Base-by-base conservation (phyloP, 2,888 invertebrate species). In the Watsonalla binaria region DNA sequence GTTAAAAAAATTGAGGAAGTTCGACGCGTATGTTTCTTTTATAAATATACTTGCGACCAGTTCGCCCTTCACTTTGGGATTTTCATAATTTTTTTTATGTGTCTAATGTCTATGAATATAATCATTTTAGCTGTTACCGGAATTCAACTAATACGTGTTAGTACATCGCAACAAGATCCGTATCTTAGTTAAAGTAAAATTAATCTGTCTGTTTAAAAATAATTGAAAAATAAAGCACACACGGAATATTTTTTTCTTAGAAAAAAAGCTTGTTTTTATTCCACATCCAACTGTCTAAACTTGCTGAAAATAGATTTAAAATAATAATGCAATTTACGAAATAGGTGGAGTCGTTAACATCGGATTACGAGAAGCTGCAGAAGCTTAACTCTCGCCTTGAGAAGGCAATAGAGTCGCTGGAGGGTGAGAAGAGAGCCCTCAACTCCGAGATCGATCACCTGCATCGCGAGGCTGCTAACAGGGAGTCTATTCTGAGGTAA, bases 311-410 rank as follows among this genome's bases (percentile, higher is more conserved):
- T 42, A 42, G 24, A 1, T 4, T 24, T 24, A 24, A 24, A 24
- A 24, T 24, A 24, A 24, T 24, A 24, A 45, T 45, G 66, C 92
- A 57, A 51, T 60, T 54, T 52, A 42, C n/a, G n/a, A 54, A 47
- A 8, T 47, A 90, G 95, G 92, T 95, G 66, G 96, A 97, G 71
- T 92, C 93, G 11, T 79, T 96, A 13, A 95, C 94, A 72, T 92
- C 91, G 1, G 96, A 97, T 72, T 95, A 95, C 66, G 96, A 96
- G 66, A 96, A 95, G 76, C 87, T 96, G 35, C 95, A 96, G 75
- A 94, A 96, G 75, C 88, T 92, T 46, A 94, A 94, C 77, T 90
- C 89, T 39, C 94, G 95, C 51, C 81, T 96, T 15, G 95, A 96
- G 76, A 96, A 96, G 78, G 92, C 93, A 49, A 92, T 94, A 57